Conservation (phyloP, 2,888 invertebrate genomes). For the Polylopha cassiicola region DNA sequence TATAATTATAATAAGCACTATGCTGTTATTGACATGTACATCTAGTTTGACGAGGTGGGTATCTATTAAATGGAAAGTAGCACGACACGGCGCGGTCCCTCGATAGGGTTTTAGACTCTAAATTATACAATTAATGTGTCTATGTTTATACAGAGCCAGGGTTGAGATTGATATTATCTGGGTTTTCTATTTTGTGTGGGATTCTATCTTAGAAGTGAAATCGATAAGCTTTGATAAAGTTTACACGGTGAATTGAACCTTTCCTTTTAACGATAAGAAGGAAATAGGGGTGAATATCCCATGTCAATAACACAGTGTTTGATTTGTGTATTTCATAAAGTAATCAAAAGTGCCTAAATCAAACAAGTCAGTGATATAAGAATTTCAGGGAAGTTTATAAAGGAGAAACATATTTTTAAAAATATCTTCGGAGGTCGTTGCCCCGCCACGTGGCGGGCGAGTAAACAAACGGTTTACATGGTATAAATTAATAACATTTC, state of each 20-base stretch:
- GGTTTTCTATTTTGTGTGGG: constrained; percentile 9
- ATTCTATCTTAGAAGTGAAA: no score
- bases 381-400: constrained; percentile 37
- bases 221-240: no score
- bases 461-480: constrained; percentile 65
- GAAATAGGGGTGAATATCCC: no score
- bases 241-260: no score
- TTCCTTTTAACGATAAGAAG: no score
- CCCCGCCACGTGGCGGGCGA: constrained; percentile 55
- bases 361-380: constrained; percentile 29
- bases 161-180: constrained; percentile 9
- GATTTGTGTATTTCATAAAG: no score
- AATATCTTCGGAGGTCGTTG: constrained; percentile 53
- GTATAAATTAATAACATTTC: constrained; percentile 66
- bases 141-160: constrained; percentile 25
- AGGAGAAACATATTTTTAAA: constrained; percentile 34
- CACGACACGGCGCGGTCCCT: constrained; percentile 33
- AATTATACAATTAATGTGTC: constrained; percentile 39
- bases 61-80: constrained; percentile 44
- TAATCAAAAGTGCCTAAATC: no score
- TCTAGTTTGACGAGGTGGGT: constrained; percentile 44
- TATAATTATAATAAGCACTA: constrained; percentile 34
- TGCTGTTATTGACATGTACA: constrained; percentile 37
- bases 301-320: no score
- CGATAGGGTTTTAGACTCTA: constrained; percentile 32